phyloP scores from a whole-genome alignment of 2,113 vertebrate species.

The Arenaria interpres region DNA sequence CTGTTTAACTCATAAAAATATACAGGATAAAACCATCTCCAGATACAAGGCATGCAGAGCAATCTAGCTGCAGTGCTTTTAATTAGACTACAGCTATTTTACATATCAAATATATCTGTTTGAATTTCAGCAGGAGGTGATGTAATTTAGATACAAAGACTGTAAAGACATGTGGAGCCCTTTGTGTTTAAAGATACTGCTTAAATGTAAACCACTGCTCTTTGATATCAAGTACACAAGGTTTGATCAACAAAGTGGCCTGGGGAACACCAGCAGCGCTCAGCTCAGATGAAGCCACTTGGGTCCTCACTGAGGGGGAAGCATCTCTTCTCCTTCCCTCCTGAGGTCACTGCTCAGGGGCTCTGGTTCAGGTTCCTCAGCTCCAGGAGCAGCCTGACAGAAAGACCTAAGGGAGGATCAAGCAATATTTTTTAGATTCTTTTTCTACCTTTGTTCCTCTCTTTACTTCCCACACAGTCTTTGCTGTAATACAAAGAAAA shows the following conservation, averaged over 20 bases:
- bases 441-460: neutral
- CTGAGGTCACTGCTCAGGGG: neutral
- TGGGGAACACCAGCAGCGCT: neutral
- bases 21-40: neutral
- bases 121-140: slow-evolving; percentile 29
- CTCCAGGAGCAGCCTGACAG: neutral
- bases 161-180: neutral
- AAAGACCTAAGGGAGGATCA: neutral
- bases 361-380: neutral
- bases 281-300: neutral
- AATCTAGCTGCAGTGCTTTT: slow-evolving; percentile 16
- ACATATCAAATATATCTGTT: slow-evolving; percentile 26
- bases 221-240: slow-evolving; percentile 3
- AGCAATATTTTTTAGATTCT: neutral
- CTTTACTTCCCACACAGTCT: neutral
- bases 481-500: neutral
- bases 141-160: slow-evolving; percentile 1
- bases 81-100: slow-evolving; percentile 43
- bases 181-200: neutral
- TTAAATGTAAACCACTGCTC: neutral
- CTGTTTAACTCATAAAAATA: neutral
- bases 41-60: neutral
- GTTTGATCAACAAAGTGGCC: neutral
- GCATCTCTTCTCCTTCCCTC: neutral
- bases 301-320: neutral